Percentiles rank a stretch among this genome's conserved stretches.
Conservation (phyloP, 2,888 invertebrate species). For the Scaptomyza cyrtandrae region DNA sequence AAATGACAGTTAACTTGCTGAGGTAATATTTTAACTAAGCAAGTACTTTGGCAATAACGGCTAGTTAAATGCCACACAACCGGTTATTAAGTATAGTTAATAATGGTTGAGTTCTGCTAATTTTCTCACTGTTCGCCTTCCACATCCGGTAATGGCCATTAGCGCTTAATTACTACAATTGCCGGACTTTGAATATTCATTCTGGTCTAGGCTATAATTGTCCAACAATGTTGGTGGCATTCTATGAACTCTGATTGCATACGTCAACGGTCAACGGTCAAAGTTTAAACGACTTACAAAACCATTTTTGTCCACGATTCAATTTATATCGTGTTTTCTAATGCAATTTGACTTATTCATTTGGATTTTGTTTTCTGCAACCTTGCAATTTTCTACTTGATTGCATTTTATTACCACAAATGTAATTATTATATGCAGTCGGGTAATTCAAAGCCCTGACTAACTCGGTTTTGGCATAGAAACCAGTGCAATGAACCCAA, state of each 20-base stretch:
- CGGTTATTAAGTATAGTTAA: conserved; percentile 41
- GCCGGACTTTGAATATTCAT: conserved; percentile 44
- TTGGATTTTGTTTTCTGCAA: conserved; percentile 53
- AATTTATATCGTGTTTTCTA: conserved; percentile 23
- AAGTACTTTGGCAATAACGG: conserved; percentile 15
- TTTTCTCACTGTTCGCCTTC: conserved; percentile 34
- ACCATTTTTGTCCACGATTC: conserved; percentile 8
- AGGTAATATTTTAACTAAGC: conserved; percentile 7
- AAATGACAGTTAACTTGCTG: conserved; percentile 16
- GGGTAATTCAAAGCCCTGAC: conserved; percentile 56
- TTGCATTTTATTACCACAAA: conserved; percentile 64
- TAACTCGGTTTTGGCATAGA: conserved; percentile 50
- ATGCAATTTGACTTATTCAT: conserved; percentile 15
- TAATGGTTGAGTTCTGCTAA: conserved; percentile 14
- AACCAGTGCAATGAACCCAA: conserved; percentile 60
- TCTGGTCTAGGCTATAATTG: conserved; percentile 15
- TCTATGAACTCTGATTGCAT: not conserved
- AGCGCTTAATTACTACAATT: conserved; percentile 38
- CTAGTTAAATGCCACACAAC: conserved; percentile 38
- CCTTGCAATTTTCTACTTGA: conserved; percentile 70
- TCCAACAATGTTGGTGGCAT: conserved; percentile 1
- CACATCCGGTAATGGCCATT: conserved; percentile 55
- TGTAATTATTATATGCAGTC: conserved; percentile 41
- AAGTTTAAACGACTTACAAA: conserved; percentile 20
- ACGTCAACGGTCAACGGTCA: conserved; percentile 14